These are phyloP conservation scores for Copidosoma floridanum DNA, from an alignment of 1,140 invertebrate species.

Conservation along the genomic window DNA sequence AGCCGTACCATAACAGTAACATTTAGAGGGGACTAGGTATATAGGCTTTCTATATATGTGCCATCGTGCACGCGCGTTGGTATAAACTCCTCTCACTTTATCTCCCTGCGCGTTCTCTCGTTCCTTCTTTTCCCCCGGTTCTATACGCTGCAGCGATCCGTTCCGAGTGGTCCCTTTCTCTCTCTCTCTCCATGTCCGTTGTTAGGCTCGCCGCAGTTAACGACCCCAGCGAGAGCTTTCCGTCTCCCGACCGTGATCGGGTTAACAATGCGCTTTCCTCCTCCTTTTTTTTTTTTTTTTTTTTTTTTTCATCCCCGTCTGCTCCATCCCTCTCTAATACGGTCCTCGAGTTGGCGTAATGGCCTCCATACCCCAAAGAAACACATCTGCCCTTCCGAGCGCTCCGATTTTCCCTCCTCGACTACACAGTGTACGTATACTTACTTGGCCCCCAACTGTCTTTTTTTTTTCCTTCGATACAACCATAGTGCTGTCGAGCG, in stretches of 20 bases:
- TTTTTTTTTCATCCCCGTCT: neutral
- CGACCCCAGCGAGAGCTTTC: slow-evolving; percentile 14
- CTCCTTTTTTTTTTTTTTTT: neutral
- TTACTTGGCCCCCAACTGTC: too few species aligned
- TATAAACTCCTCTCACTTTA: neutral
- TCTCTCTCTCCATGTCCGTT: neutral
- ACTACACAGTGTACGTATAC: too few species aligned
- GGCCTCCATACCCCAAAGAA: neutral
- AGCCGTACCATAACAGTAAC: slow-evolving; percentile 14
- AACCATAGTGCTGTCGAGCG: too few species aligned
- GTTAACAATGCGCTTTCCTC: slow-evolving; percentile 3
- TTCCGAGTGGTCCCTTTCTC: too few species aligned
- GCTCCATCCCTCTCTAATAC: neutral
- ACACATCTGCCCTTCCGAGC: neutral
- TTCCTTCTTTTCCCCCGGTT: neutral
- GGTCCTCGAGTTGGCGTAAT: neutral
- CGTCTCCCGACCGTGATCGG: slow-evolving; percentile 13
- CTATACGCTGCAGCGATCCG: too few species aligned
- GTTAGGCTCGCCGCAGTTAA: neutral
- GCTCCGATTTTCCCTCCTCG: too few species aligned
- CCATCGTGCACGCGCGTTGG: neutral
- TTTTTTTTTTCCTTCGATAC: too few species aligned
- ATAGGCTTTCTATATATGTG: neutral
- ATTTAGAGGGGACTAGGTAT: neutral
- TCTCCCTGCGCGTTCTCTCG: neutral